These are phyloP conservation scores for Carettochelys insculpta DNA, from an alignment of 2,113 vertebrate species.

Conservation along the genomic window DNA sequence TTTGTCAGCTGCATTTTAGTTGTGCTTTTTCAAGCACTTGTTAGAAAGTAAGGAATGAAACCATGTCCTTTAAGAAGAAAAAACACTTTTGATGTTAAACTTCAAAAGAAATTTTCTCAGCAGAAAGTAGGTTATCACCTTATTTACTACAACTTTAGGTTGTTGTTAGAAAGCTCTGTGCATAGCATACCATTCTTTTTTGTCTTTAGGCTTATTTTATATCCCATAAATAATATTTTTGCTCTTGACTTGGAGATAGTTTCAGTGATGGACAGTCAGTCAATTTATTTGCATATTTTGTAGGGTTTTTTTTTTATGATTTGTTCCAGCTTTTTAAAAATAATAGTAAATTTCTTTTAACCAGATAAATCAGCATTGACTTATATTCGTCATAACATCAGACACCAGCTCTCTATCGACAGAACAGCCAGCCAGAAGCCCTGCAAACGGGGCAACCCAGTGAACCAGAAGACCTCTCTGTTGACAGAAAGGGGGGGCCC, in stretches of 20 bases:
- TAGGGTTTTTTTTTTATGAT: background rate
- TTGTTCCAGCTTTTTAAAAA: background rate
- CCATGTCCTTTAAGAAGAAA: conserved; percentile 33
- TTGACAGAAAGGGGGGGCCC: too few relatives aligned
- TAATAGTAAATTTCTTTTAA: background rate
- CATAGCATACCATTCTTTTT: background rate
- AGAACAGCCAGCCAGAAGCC: too few relatives aligned
- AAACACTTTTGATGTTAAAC: conserved; percentile 54
- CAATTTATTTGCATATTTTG: background rate
- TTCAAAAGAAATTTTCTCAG: conserved; percentile 60
- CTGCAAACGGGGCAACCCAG: too few relatives aligned
- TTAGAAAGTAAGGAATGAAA: conserved; percentile 59
- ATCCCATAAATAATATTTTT: background rate
- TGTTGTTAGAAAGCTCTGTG: conserved; percentile 1
- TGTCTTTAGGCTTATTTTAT: background rate
- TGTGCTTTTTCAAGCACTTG: conserved; percentile 62
- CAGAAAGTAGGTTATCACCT: conserved; percentile 31
- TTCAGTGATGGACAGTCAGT: background rate
- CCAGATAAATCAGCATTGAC: background rate
- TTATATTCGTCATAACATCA: background rate
- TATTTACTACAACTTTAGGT: background rate
- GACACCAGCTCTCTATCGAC: background rate
- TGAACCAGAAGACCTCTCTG: too few relatives aligned
- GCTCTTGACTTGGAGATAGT: background rate
- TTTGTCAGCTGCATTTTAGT: conserved; percentile 62